Conservation (phyloP, 2,797 vertebrate species). For the Mus minutoides region DNA sequence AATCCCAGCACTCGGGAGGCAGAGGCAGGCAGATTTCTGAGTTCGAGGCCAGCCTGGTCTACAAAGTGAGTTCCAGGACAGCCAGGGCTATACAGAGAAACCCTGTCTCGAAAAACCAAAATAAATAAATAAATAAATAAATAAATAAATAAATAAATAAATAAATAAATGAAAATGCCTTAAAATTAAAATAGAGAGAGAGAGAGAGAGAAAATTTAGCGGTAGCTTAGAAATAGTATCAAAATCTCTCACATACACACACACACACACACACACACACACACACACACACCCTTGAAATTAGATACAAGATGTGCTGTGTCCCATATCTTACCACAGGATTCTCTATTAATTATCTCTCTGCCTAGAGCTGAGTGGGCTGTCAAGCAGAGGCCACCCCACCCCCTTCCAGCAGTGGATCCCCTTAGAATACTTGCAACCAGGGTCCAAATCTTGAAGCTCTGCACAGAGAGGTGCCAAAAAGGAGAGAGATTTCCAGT, state of each 20-base stretch:
- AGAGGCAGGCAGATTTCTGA: too few relatives aligned
- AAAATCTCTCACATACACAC: background rate
- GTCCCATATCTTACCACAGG: background rate
- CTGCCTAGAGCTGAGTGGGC: background rate
- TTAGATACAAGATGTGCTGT: background rate
- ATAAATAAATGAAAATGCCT: too few relatives aligned
- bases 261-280: too few relatives aligned
- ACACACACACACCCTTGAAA: background rate
- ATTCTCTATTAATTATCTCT: background rate
- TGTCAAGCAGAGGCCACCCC: background rate
- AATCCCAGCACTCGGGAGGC: too few relatives aligned
- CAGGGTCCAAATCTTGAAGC: background rate
- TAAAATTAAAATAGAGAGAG: too few relatives aligned
- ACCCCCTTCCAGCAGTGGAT: background rate
- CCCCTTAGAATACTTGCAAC: background rate
- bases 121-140: too few relatives aligned
- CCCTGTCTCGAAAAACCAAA: too few relatives aligned
- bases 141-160: too few relatives aligned
- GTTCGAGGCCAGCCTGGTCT: too few relatives aligned
- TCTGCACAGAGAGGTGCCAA: background rate
- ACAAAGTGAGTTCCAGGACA: too few relatives aligned
- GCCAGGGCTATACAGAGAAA: too few relatives aligned
- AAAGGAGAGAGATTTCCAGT: background rate
- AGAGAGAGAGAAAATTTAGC: too few relatives aligned
- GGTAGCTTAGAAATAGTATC: background rate